phyloP scores from a whole-genome alignment of 2,797 vertebrate species.

The Agapornis canus region DNA sequence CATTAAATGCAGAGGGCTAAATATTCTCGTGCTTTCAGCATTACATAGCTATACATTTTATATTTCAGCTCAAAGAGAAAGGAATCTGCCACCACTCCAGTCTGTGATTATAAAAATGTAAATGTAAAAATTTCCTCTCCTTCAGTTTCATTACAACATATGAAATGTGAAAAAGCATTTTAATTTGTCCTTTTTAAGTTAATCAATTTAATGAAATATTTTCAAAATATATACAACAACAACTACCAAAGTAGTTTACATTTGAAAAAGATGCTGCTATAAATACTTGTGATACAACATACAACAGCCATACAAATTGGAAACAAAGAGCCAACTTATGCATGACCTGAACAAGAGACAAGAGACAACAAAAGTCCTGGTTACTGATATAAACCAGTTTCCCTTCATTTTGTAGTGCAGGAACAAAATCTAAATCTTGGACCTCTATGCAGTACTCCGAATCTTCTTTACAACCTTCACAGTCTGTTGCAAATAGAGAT shows the following conservation, averaged over 20 bases:
- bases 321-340: background rate
- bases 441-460: background rate
- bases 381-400: background rate
- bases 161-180: constrained; percentile 16
- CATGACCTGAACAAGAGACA: background rate
- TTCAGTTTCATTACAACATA: background rate
- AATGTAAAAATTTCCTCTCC: constrained; percentile 6
- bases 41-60: constrained; percentile 20
- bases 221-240: constrained; percentile 52
- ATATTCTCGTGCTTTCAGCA: background rate
- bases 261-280: constrained; percentile 24
- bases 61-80: background rate
- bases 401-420: background rate
- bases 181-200: constrained; percentile 28
- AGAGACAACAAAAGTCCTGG: background rate
- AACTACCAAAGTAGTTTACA: constrained; percentile 1
- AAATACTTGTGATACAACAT: constrained; percentile 1
- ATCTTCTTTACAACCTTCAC: background rate
- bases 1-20: constrained; percentile 40
- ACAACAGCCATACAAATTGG: background rate
- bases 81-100: background rate
- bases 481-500: background rate
- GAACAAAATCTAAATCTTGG: background rate
- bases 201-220: constrained; percentile 31
- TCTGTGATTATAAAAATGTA: constrained; percentile 28